These are phyloP conservation scores for Calliopsis andreniformis DNA, from an alignment of 1,140 invertebrate species.

Conservation along the genomic window DNA sequence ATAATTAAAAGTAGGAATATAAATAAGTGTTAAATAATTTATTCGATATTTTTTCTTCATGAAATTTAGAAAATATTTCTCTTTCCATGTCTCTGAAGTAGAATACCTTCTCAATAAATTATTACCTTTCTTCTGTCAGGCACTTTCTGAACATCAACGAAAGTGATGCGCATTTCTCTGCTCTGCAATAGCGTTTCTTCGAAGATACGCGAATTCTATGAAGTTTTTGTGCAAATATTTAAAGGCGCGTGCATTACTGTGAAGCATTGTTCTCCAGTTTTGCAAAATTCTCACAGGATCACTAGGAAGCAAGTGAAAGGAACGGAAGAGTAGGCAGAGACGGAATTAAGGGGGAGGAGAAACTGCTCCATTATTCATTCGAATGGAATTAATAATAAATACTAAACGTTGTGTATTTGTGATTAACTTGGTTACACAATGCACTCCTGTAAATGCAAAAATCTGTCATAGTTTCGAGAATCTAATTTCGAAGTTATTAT, in stretches of 20 bases:
- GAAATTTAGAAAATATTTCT: too few species aligned
- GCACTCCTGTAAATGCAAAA: neutral
- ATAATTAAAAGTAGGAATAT: too few species aligned
- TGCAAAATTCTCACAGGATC: conserved; percentile 29
- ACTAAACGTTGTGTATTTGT: conserved; percentile 14
- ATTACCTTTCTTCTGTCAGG: too few species aligned
- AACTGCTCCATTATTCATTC: conserved; percentile 44
- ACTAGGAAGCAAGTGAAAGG: conserved; percentile 33
- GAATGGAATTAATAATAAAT: conserved; percentile 43
- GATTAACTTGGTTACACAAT: conserved; percentile 40
- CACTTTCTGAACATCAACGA: neutral
- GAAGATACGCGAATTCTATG: neutral
- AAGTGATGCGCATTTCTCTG: neutral
- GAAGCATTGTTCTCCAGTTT: neutral
- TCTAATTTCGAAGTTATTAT: too few species aligned
- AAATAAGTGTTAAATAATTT: too few species aligned
- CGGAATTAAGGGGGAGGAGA: conserved; percentile 12
- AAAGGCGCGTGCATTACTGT: neutral
- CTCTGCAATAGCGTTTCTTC: neutral
- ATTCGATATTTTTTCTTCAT: too few species aligned
- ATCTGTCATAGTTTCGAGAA: too few species aligned
- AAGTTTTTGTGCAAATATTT: neutral
- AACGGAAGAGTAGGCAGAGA: conserved; percentile 26
- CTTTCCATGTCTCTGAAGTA: too few species aligned
- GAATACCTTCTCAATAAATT: neutral